These are phyloP conservation scores for Patiria pectinifera DNA, from an alignment of 53 echinoderm and acorn worm genomes.

Conservation along the genomic window DNA sequence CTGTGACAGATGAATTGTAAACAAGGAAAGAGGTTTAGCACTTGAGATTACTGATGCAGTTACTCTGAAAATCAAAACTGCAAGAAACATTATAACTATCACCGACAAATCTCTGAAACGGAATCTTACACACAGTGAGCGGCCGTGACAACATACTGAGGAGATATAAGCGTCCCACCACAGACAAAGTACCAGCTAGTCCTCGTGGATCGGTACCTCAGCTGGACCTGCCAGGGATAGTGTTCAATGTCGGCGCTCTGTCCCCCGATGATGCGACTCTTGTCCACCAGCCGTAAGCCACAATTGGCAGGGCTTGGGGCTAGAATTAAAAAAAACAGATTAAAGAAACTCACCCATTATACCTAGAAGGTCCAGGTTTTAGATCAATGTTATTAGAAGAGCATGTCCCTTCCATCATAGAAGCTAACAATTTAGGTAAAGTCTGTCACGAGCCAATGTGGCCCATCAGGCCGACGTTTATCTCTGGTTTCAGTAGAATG, in stretches of 20 bases:
- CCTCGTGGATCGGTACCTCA: neutral
- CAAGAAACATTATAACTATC: neutral
- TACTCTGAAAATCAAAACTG: no score
- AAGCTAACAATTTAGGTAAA: no score
- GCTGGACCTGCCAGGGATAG: constrained; percentile 46
- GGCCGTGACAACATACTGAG: constrained; percentile 19
- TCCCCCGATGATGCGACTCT: constrained; percentile 13
- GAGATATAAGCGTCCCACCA: constrained; percentile 14
- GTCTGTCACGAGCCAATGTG: no score
- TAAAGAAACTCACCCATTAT: neutral
- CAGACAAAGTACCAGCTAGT: constrained; percentile 3
- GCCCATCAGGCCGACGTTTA: no score
- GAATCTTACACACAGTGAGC: constrained; percentile 45
- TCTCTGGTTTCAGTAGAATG: no score
- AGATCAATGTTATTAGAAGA: no score
- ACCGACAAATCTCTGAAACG: neutral
- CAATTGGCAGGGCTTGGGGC: neutral
- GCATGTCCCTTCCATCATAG: no score
- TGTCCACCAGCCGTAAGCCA: constrained; percentile 1
- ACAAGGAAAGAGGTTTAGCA: no score
- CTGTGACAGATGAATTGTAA: no score
- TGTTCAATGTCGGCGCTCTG: neutral
- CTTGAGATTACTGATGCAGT: no score
- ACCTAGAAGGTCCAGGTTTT: no score
- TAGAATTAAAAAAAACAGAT: neutral